Evolutionary conservation across 2,797 vertebrate species (phyloP), one percentile per base, ranked within the genome.

Genomic region (Phrynocephalus forsythii): DNA sequence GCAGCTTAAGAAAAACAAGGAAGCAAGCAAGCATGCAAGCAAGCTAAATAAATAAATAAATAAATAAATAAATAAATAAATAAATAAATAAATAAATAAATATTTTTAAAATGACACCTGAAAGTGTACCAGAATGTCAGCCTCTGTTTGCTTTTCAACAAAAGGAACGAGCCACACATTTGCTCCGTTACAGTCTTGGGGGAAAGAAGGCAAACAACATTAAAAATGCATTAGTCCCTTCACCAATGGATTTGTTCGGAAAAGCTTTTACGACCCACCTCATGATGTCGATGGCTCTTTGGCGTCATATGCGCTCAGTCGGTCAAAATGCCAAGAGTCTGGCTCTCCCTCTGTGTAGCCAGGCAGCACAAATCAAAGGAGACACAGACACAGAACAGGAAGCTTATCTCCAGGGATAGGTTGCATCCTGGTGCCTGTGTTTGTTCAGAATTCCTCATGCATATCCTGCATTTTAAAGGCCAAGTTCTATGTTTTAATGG

Each of bases 161-260:
- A 76, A 84, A 86, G 11, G 66, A 91, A 71, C 18, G 84, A 67
- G 33, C 2, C 84, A 16, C 52, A 33, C 83, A 75, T 87, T 91
- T 68, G 1, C 68, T 91, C 52, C 52, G 90, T 92, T 94, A 90
- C 91, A 88, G 79, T 92, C 83, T 90, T 84, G 91, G 15, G 89
- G 6, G 67, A 73, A 63, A 87, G 82, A 84, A 89, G 16, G 48
- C 85, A 93, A 91, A 92, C 18, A 0, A 69, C 86, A 87, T 86
- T n/a, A 92, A 93, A 95, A 91, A 16, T 92, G 26, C 11, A 91
- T 7, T 2, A 87, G 63, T 82, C 9, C 20, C 87, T 86, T 91
- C 0, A 79, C 84, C n/a, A 86, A 63, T 90, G 94, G 92, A 77
- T 0, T 20, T 88, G 89, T 76, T 72, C 0, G 1, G 79, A 73